Evolutionary conservation across 2,797 vertebrate genomes (phyloP), one percentile per base, ranked within the genome.

Genomic region (Lagorchestes hirsutus): DNA sequence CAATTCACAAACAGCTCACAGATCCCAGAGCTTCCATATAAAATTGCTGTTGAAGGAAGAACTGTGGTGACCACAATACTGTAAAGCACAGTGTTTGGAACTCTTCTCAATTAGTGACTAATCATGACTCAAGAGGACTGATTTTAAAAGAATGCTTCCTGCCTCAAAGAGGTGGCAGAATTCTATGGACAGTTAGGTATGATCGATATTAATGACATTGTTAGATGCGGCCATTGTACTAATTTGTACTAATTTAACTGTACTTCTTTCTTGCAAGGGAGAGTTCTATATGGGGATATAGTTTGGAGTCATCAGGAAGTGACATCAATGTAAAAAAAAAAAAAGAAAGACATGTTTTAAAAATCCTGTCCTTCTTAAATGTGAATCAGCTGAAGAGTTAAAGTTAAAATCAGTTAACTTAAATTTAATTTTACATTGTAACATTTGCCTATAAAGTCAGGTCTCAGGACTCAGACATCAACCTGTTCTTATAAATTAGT

Each of bases 1-100:
- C 90, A 67, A 31, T 67, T 93, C 34, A 94, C 11, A 55, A 0
- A 31, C 1, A 46, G 18, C 74, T 56, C 29, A 52, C 13, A 93
- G 91, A 92, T 93, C 50, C 74, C 90, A n/a, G 92, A 96, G 93
- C 57, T 93, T 96, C 34, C 5, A n/a, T 54, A 28, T 67, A 92
- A 40, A 90, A 96, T 50, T 58, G 11, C 13, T 40, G 67, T n/a
- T 50, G 95, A 12, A n/a, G 62, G 34, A 67, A 67, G 13, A 67
- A 74, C 18, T 18, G 3, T 82, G 40, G 22, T 46, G 40, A 82
- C 59, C 58, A 59, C n/a, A 74, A 5, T 74, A 74, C 16, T 40
- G 34, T 74, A 74, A 74, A 74, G 62, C 27, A n/a, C 31, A n/a
- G 46, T 18, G 14, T 82, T 82, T 27, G 22, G 40, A 82, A 46